These are phyloP conservation scores for Mythimna albipuncta DNA, from an alignment of 2,888 invertebrate genomes.

Conservation along the genomic window DNA sequence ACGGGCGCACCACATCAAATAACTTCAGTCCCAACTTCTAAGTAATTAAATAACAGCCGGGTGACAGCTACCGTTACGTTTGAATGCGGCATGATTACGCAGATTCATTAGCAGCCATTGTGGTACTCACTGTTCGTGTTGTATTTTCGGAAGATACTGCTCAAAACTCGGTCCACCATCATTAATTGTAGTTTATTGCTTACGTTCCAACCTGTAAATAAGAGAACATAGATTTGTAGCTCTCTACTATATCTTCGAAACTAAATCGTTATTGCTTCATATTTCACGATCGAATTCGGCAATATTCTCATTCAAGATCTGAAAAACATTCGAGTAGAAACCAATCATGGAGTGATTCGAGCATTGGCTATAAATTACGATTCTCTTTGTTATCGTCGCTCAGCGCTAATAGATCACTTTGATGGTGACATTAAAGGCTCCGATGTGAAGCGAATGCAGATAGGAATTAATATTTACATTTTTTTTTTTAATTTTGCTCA, in stretches of 20 bases:
- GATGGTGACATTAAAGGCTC: slow-evolving; percentile 18
- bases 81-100: slow-evolving; percentile 51
- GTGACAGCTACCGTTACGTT: slow-evolving; percentile 50
- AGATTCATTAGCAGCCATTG: slow-evolving; percentile 61
- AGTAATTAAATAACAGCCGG: slow-evolving; percentile 59
- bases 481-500: slow-evolving; percentile 16
- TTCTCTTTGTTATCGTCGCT: slow-evolving; percentile 18
- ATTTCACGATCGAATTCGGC: slow-evolving; percentile 8
- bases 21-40: slow-evolving; percentile 46
- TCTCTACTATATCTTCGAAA: too few species aligned
- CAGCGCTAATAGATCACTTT: slow-evolving; percentile 29
- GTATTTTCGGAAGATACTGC: slow-evolving; percentile 77
- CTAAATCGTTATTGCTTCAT: slow-evolving; percentile 21
- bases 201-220: slow-evolving; percentile 77
- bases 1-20: slow-evolving; percentile 47
- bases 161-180: slow-evolving; percentile 80
- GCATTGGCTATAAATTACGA: slow-evolving; percentile 21
- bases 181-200: slow-evolving; percentile 74
- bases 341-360: slow-evolving; percentile 13
- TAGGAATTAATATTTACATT: slow-evolving; percentile 32
- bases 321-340: slow-evolving; percentile 23
- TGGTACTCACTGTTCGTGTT: slow-evolving; percentile 74
- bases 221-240: slow-evolving; percentile 50
- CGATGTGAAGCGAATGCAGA: slow-evolving; percentile 18
- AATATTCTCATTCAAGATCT: slow-evolving; percentile 19